A percentile compares a stretch with the other conserved stretches of the same genome.
phyloP scores from a whole-genome alignment of 2,888 invertebrate genomes.

The Ferrisia virgata region DNA sequence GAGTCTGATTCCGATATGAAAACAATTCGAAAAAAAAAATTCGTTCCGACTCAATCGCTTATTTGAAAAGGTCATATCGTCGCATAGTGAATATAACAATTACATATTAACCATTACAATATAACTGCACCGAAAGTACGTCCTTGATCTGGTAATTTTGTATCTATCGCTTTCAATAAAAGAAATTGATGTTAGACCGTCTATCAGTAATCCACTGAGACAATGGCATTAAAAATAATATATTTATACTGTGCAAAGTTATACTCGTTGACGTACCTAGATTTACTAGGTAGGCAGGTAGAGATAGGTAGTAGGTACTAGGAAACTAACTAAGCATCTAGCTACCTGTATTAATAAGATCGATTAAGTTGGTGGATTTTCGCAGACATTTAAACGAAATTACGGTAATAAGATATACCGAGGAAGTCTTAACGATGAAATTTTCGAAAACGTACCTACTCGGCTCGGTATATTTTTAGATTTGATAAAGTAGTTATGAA shows the following conservation, averaged over 20 bases:
- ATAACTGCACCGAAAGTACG: constrained; percentile 6
- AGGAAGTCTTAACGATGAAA: neutral
- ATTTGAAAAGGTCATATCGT: neutral
- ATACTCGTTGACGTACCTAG: neutral
- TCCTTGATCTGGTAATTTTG: constrained; percentile 16
- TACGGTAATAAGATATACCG: neutral
- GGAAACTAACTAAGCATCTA: no score
- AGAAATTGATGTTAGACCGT: neutral
- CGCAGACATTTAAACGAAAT: neutral
- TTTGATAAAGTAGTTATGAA: neutral
- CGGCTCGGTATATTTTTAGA: constrained; percentile 20
- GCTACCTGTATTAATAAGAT: no score
- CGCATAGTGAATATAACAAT: neutral
- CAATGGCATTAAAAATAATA: neutral
- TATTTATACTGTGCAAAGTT: neutral
- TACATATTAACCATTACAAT: neutral
- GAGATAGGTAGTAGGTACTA: no score
- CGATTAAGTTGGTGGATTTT: neutral
- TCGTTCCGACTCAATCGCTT: neutral
- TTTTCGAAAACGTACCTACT: neutral
- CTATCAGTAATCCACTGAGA: neutral
- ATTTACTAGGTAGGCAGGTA: no score
- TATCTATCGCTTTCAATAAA: constrained; percentile 14
- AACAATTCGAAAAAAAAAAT: neutral
- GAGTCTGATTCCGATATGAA: neutral